Evolutionary conservation across 1,140 invertebrate species (phyloP).

Genomic region (Coenobita brevimanus): DNA sequence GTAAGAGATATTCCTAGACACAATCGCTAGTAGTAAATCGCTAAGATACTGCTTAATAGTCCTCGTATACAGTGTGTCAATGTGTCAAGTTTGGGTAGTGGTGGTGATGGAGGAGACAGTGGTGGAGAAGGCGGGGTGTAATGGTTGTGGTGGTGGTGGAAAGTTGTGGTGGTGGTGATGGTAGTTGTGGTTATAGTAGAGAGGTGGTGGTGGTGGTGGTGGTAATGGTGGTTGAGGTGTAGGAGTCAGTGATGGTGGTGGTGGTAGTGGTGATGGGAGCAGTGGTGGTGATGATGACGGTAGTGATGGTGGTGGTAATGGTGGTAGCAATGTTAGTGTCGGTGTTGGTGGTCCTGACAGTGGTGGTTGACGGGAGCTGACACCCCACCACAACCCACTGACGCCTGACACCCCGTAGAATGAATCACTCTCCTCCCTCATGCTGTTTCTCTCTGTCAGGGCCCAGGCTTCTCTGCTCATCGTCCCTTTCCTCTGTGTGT

Average conservation of each 20-base stretch:
- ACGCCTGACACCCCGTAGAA: slow-evolving; percentile 37
- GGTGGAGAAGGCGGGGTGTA: too few species aligned
- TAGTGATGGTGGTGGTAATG: neutral
- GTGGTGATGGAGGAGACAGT: too few species aligned
- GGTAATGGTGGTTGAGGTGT: neutral
- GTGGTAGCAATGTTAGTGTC: too few species aligned
- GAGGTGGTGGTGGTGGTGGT: slow-evolving; percentile 13
- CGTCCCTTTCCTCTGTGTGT: neutral
- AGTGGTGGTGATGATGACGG: neutral
- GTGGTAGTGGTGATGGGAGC: neutral
- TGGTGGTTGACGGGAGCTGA: neutral
- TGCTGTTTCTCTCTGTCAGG: neutral
- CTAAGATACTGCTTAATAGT: too few species aligned
- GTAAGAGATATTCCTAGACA: too few species aligned
- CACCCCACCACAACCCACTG: slow-evolving; percentile 39
- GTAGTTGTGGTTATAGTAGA: too few species aligned
- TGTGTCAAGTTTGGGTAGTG: too few species aligned
- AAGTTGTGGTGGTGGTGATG: too few species aligned
- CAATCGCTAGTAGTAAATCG: too few species aligned
- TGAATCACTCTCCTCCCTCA: slow-evolving; percentile 41
- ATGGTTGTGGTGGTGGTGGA: too few species aligned
- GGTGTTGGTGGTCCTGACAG: too few species aligned
- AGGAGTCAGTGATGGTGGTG: neutral
- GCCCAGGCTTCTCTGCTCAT: neutral
- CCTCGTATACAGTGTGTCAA: too few species aligned